Percentiles rank a stretch among this genome's conserved stretches.
Evolutionary conservation across 2,113 vertebrate species (phyloP).

Genomic region (Cricetomys ansorgei): DNA sequence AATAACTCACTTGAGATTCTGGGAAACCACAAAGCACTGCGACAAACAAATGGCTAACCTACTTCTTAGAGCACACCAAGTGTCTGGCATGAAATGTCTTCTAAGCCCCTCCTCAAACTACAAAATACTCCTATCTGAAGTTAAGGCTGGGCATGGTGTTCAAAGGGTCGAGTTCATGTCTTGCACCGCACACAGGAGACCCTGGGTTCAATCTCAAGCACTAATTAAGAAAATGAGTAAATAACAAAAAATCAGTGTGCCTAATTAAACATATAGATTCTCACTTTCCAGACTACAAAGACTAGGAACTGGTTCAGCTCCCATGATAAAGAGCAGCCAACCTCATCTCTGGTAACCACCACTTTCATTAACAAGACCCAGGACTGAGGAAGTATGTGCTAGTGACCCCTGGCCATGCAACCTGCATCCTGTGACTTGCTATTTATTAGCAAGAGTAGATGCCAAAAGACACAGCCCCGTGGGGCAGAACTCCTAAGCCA

Average conservation of each 20-base stretch:
- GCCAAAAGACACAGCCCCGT: constrained; percentile 72
- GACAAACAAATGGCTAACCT: neutral
- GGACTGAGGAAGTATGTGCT: constrained; percentile 32
- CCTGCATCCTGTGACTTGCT: constrained; percentile 67
- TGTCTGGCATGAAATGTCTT: neutral
- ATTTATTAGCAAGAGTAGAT: constrained; percentile 66
- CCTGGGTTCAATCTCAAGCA: neutral
- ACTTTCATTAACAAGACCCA: constrained; percentile 53
- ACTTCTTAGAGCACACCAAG: neutral
- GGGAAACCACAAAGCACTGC: neutral
- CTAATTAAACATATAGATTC: neutral
- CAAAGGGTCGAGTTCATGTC: neutral
- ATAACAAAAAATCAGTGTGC: neutral
- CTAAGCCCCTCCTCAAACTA: neutral
- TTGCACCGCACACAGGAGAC: neutral
- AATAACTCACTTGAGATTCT: neutral
- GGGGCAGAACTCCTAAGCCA: constrained; percentile 73
- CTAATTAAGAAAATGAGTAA: neutral
- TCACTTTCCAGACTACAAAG: constrained; percentile 5
- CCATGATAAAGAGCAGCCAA: constrained; percentile 29
- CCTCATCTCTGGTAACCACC: constrained; percentile 9
- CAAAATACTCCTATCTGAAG: constrained; percentile 52
- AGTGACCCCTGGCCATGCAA: constrained; percentile 50
- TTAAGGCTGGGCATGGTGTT: neutral
- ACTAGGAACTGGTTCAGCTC: neutral